Base-by-base conservation (phyloP, 2,888 invertebrate species). In the Clostera curtula region DNA sequence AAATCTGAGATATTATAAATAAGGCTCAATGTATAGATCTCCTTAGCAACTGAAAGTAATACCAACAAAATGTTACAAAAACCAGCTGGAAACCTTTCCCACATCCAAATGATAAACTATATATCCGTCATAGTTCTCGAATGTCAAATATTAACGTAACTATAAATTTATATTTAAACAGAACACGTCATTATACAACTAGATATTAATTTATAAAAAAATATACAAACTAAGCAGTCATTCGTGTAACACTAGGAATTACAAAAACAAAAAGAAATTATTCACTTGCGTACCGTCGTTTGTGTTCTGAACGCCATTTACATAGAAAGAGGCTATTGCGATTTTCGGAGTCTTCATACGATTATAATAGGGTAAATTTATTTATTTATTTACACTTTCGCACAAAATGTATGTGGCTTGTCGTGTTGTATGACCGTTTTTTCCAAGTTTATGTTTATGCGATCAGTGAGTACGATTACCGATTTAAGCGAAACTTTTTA, bases 161-260 rank as follows among this genome's bases (percentile, higher is more conserved):
- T 55, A 60, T 56, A 65, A 54, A 15, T 55, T 43, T 46, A 43
- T 58, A 56, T 61, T 61, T 55, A 48, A 69, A 71, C 66, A 62
- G 66, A 70, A 70, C 67, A 64, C 65, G 58, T 69, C 56, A 55
- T 49, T 54, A 59, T 47, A 50, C 17, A 62, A 56, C 55, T 66
- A 56, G 64, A 51, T 59, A 69, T 68, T 71, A 67, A 70, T 69
- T 69, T 65, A 22, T n/a, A n/a, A n/a, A 66, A 67, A 66, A 70
- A 64, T 69, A 70, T 82, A 80, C 63, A 72, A 79, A 80, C 82
- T 82, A 82, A 75, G 80, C 82, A 82, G 82, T 82, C 82, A 73
- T 79, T 77, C 74, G 62, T 59, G 61, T 76, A 77, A 76, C 70
- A 66, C 75, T 79, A 77, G 61, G 60, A 65, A 66, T 69, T 63